Base-by-base conservation (phyloP, 2,797 vertebrate genomes). In the Lates japonicus region DNA sequence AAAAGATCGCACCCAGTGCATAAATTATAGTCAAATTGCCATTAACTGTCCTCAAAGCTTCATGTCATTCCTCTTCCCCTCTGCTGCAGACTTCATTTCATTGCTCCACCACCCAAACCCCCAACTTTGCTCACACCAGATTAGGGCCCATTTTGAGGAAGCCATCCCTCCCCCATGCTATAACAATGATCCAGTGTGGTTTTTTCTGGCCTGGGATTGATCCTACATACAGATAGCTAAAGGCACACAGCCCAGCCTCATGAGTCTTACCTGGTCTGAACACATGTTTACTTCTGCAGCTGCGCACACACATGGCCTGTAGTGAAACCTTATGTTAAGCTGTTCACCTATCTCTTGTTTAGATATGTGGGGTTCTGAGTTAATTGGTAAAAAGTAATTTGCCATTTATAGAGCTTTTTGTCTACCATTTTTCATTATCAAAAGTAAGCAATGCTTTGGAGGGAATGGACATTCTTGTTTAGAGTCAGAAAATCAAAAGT, bases 131-230 rank as follows among this genome's bases (percentile, higher is more conserved):
- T 63, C 77, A 78, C 83, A 83, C 61, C 65, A 88, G 92, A 92
- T 93, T 91, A 93, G 84, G 78, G 70, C 73, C 71, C 83, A 72
- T 87, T 92, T 85, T 84, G 87, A 22, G 10, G 22, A n/a, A 8
- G 37, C 69, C 33, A 1, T 57, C 87, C 90, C 87, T 82, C 89
- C 88, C 88, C 87, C 82, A 61, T 17, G 4, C 70, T 20, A 20
- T n/a, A 92, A 94, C 93, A 92, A 92, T 90, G 91, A 78, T 84
- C 63, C 89, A 89, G 84, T 92, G 89, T 94, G 83, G 84, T 68
- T 81, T 71, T 70, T 35, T 3, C 0, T 51, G 65, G 78, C 81
- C 83, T 57, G 60, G 57, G 49, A 64, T 22, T 85, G 92, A 92
- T 92, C 87, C 68, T 65, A 70, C 59, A 70, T 78, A 39, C 82